A percentile compares a stretch with the other conserved stretches of the same genome.
Conservation (phyloP, 2,888 invertebrate species). For the Linnaemya vulpina region DNA sequence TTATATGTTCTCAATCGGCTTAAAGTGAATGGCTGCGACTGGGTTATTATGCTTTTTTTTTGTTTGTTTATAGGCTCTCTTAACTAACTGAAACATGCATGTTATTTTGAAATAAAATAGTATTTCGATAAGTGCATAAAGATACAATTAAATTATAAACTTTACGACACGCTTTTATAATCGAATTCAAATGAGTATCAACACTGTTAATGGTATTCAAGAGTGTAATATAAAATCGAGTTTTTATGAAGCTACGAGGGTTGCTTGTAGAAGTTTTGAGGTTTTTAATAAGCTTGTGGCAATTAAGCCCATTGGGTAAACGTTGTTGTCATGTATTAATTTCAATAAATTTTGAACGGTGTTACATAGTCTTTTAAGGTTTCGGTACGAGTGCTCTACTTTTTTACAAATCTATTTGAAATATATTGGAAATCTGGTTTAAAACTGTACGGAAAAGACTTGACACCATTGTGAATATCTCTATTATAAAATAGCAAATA, state of each 20-base stretch:
- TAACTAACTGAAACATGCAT: not conserved
- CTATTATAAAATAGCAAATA: no score
- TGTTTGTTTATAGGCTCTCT: not conserved
- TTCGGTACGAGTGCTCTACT: no score
- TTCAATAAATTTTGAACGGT: no score
- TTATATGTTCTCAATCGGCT: slow-evolving; percentile 63
- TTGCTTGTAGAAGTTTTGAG: not conserved
- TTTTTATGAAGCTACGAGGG: slow-evolving; percentile 22
- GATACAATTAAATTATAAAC: slow-evolving; percentile 54
- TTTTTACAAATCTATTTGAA: no score
- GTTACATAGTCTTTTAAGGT: no score
- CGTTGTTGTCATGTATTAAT: no score
- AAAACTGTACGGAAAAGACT: no score
- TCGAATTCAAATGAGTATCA: slow-evolving; percentile 29
- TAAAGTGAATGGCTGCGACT: slow-evolving; percentile 32
- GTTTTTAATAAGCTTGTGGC: no score
- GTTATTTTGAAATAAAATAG: slow-evolving; percentile 1
- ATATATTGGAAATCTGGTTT: no score
- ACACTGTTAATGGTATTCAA: slow-evolving; percentile 9
- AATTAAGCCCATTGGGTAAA: no score
- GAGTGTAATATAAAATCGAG: not conserved
- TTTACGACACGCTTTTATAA: slow-evolving; percentile 48
- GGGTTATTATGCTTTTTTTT: not conserved
- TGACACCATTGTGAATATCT: no score
- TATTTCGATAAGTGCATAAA: slow-evolving; percentile 52